Conservation (phyloP, 2,797 vertebrate species). For the Chloroceryle inda region DNA sequence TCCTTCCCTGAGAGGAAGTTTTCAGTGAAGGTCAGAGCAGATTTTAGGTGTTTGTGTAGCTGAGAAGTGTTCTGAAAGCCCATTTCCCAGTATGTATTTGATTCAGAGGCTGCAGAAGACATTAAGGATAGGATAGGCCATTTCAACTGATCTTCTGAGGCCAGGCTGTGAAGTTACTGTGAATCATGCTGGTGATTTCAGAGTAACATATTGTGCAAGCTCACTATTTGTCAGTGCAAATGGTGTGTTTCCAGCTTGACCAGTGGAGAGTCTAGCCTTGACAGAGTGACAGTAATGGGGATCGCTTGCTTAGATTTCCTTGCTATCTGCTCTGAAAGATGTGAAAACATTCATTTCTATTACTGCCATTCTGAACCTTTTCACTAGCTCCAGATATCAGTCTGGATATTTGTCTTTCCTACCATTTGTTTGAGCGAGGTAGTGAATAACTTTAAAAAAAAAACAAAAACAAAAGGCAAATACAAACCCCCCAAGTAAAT, state of each 20-base stretch:
- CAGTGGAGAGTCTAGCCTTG: not conserved
- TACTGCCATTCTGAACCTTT: constrained; percentile 11
- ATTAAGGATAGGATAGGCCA: constrained; percentile 33
- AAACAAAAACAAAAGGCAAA: too few species aligned
- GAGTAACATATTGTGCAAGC: not conserved
- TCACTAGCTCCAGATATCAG: constrained; percentile 18
- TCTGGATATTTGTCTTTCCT: constrained; percentile 35
- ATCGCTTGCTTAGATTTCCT: constrained; percentile 17
- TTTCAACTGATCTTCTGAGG: constrained; percentile 45
- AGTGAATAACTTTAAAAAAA: not conserved
- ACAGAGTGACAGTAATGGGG: not conserved
- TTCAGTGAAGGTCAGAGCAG: constrained; percentile 52
- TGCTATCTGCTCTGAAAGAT: not conserved
- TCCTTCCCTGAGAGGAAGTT: constrained; percentile 41
- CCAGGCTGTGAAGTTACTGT: constrained; percentile 22
- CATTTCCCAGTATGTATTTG: not conserved
- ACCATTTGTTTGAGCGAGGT: not conserved
- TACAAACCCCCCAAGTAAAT: not conserved
- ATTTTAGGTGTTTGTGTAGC: not conserved
- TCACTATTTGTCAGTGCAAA: constrained; percentile 22
- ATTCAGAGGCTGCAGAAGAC: not conserved
- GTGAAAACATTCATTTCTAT: constrained; percentile 40
- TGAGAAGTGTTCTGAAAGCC: not conserved
- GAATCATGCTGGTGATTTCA: constrained; percentile 46
- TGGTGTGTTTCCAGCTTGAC: constrained; percentile 1